A percentile compares a stretch with the other conserved stretches of the same genome.
Evolutionary conservation across 2,113 vertebrate species (phyloP).

Genomic region (Cyphomyrus discorhynchus): DNA sequence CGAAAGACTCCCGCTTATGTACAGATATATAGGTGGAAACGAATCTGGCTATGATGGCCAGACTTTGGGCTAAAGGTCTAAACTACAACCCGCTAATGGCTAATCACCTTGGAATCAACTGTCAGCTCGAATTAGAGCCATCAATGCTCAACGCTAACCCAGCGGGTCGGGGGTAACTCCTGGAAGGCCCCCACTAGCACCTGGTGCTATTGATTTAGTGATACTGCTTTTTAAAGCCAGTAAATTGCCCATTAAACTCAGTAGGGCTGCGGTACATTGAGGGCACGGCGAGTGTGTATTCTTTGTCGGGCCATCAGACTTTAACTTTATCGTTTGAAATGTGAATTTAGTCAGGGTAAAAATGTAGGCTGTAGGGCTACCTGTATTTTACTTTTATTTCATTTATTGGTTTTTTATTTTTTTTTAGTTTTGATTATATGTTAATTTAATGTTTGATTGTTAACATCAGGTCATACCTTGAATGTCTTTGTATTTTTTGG

Average conservation of each 20-base stretch:
- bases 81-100: constrained; percentile 51
- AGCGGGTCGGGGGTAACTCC: constrained; percentile 24
- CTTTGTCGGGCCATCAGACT: background rate
- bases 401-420: background rate
- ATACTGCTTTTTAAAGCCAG: background rate
- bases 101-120: constrained; percentile 55
- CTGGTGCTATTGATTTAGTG: background rate
- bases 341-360: background rate
- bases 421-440: background rate
- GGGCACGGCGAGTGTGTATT: background rate
- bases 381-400: background rate
- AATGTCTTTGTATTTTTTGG: background rate
- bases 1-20: constrained; percentile 50
- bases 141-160: constrained; percentile 43
- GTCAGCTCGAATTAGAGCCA: constrained; percentile 51
- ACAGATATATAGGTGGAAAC: constrained; percentile 50
- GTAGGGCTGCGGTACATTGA: background rate
- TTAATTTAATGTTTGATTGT: background rate
- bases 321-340: background rate
- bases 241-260: constrained; percentile 2
- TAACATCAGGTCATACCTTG: background rate
- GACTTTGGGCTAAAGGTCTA: constrained; percentile 52
- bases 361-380: background rate
- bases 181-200: constrained; percentile 20
- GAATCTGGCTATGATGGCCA: constrained; percentile 42